Conservation (phyloP, 1,140 invertebrate genomes). For the Ceratina japonica region DNA sequence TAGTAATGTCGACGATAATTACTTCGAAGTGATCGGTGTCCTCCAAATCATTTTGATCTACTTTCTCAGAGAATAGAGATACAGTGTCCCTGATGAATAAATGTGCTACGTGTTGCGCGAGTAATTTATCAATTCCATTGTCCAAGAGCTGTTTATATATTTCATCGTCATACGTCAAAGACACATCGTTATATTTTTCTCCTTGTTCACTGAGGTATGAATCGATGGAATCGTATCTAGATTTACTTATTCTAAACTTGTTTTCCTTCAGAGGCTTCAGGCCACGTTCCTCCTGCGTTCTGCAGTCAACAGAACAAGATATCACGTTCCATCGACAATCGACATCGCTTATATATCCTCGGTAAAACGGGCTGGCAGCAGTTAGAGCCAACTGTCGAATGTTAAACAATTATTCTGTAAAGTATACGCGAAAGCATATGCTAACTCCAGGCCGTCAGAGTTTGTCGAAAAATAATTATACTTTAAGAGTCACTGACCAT, state of each 20-base stretch:
- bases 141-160: conserved; percentile 90
- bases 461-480: conserved; percentile 26
- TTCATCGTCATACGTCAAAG: conserved; percentile 91
- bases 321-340: conserved; percentile 99
- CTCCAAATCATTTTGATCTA: conserved; percentile 95
- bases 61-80: conserved; percentile 96
- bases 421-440: conserved; percentile 59
- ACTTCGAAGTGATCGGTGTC: conserved; percentile 99
- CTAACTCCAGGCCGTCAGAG: conserved; percentile 41
- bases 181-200: conserved; percentile 94
- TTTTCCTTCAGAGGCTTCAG: conserved; percentile 86
- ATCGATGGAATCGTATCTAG: conserved; percentile 98
- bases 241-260: conserved; percentile 95
- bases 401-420: conserved; percentile 70
- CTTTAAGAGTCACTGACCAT: conserved; percentile 84
- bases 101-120: conserved; percentile 98
- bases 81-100: conserved; percentile 99
- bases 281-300: conserved; percentile 96
- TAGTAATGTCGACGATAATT: conserved; percentile 36
- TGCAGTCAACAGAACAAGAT: conserved; percentile 95
- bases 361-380: conserved; percentile 96
- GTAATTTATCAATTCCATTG: conserved; percentile 92
- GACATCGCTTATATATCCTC: conserved; percentile 95
- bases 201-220: conserved; percentile 95
- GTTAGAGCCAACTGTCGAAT: conserved; percentile 92